phyloP scores from a whole-genome alignment of 2,888 invertebrate genomes.

The Corythucha ciliata region DNA sequence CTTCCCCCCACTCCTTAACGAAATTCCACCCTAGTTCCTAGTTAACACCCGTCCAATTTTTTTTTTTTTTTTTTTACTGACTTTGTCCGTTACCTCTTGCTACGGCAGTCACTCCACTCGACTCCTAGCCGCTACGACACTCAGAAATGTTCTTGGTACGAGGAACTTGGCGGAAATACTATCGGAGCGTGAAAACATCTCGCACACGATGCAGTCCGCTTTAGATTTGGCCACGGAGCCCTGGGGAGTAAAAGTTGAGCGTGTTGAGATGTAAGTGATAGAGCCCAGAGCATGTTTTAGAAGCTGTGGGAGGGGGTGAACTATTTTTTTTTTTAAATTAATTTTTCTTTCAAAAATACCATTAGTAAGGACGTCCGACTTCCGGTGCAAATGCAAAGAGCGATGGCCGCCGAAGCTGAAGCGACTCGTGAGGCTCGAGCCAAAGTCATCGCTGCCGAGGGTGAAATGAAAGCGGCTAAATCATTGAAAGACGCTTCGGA shows the following conservation, averaged over 20 bases:
- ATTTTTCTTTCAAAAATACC: conserved; percentile 17
- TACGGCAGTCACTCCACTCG: conserved; percentile 64
- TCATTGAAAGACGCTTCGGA: conserved; percentile 80
- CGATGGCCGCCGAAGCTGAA: conserved; percentile 77
- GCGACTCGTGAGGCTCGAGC: conserved; percentile 69
- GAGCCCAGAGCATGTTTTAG: background rate
- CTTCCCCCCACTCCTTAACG: background rate
- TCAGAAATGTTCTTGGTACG: conserved; percentile 85
- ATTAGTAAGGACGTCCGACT: conserved; percentile 67
- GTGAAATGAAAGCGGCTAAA: conserved; percentile 75
- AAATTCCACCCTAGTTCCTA: too few species aligned
- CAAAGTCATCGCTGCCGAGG: conserved; percentile 74
- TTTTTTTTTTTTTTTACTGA: background rate
- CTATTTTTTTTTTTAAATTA: conserved; percentile 3
- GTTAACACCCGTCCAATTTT: too few species aligned
- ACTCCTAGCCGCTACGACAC: conserved; percentile 71
- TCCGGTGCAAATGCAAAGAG: conserved; percentile 65
- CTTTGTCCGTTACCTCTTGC: conserved; percentile 1
- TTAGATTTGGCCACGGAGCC: conserved; percentile 82
- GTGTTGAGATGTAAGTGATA: conserved; percentile 78
- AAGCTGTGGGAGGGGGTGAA: background rate
- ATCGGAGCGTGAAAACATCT: conserved; percentile 83
- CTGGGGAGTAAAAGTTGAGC: conserved; percentile 88
- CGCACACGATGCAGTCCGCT: conserved; percentile 77
- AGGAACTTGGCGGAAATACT: conserved; percentile 83